Percentiles rank a stretch among this genome's conserved stretches.
Evolutionary conservation across 2,113 vertebrate species (phyloP).

Genomic region (Pomatostomus ruficeps): DNA sequence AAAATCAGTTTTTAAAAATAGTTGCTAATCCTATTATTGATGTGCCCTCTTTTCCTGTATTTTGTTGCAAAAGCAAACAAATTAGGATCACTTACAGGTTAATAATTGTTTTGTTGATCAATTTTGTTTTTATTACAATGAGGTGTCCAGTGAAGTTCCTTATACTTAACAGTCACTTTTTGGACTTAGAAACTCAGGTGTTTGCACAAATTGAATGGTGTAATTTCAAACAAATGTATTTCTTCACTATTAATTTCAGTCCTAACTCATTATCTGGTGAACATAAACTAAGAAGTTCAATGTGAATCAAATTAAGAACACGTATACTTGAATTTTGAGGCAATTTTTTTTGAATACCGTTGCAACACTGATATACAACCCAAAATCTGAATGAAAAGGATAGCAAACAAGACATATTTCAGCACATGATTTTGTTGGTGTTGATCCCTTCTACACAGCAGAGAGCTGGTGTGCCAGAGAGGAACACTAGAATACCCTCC

Average conservation of each 20-base stretch:
- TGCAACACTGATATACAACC: background rate
- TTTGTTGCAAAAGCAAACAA: background rate
- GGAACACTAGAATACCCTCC: too few relatives aligned
- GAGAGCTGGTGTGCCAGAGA: background rate
- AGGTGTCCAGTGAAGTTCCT: background rate
- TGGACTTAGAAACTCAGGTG: background rate
- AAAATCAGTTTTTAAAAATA: background rate
- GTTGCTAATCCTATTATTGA: background rate
- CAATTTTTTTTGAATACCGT: background rate
- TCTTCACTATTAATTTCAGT: background rate
- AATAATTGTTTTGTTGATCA: background rate
- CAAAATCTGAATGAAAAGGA: background rate
- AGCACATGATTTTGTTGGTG: fast-evolving
- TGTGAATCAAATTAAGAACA: background rate
- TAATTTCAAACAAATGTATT: background rate
- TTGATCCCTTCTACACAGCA: background rate
- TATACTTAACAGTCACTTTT: background rate
- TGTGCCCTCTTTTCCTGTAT: background rate
- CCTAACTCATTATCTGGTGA: background rate
- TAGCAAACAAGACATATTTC: background rate
- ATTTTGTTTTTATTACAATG: background rate
- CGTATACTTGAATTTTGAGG: background rate
- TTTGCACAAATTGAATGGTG: background rate
- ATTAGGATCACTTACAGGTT: background rate
- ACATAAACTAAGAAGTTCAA: background rate